phyloP scores from a whole-genome alignment of 2,888 invertebrate species.

The Diarsia dahlii region DNA sequence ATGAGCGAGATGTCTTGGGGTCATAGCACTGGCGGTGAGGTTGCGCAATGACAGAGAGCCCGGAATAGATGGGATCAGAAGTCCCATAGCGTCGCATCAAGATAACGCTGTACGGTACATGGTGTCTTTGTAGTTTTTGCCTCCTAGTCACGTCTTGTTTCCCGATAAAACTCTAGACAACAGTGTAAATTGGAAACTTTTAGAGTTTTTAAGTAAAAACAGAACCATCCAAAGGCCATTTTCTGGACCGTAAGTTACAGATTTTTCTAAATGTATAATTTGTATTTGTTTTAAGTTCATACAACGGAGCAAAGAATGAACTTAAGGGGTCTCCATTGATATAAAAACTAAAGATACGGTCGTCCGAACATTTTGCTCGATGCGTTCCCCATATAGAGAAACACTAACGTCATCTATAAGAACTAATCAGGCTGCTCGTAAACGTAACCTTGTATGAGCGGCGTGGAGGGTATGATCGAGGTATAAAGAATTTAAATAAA shows the following conservation, averaged over 20 bases:
- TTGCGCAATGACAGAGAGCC: conserved; percentile 54
- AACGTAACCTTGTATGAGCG: no score
- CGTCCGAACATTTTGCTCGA: no score
- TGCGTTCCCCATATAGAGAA: no score
- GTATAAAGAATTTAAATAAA: no score
- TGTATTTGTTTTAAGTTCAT: neutral
- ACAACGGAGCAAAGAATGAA: neutral
- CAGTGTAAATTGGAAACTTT: neutral
- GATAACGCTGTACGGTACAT: neutral
- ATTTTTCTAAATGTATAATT: neutral
- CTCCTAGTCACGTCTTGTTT: neutral
- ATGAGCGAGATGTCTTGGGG: conserved; percentile 55
- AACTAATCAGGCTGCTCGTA: no score
- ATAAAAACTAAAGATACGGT: no score
- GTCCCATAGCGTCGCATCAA: conserved; percentile 2
- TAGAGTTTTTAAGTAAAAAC: neutral
- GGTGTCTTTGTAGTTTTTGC: neutral
- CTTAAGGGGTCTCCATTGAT: no score
- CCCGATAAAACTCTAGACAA: no score
- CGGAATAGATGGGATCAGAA: conserved; percentile 36
- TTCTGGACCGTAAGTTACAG: neutral
- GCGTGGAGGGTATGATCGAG: no score
- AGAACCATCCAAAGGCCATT: neutral
- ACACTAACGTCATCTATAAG: no score
- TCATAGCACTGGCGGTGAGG: conserved; percentile 56